Base-by-base conservation (phyloP, 2,113 vertebrate genomes). In the Cyprinus carpio region DNA sequence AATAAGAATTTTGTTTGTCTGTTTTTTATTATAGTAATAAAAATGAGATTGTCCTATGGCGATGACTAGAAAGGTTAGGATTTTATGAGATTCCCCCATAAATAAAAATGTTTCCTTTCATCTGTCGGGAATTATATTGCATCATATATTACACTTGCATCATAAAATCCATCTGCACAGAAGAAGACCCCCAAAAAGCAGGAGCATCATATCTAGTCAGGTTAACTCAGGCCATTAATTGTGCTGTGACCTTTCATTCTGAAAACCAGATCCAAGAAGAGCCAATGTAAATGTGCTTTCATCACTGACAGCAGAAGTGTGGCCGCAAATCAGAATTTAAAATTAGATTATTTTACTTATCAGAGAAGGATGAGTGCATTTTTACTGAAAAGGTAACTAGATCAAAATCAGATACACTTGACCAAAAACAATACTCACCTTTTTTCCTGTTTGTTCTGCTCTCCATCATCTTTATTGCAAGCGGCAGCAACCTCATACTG, bases 251-350 rank as follows among this genome's bases (percentile, higher is more conserved):
- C 23, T 2, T 65, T 65, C 37, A 65, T 80, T 23, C 34, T 46
- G 18, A 80, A 43, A 62, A 27, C 78, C 34, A 81, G n/a, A 64
- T 81, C n/a, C 40, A 65, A 81, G 65, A 81, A 81, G n/a, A 65
- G 16, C 4, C 6, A 81, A 11, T 13, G 10, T 4, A 18, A 25
- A 29, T 9, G 15, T 20, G 60, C n/a, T 75, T 49, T 75, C 72
- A 46, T 75, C n/a, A 79, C 16, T 11, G 43, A 40, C 13, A 62
- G 54, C 34, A n/a, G 20, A 40, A 40, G 20, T 60, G 31, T n/a
- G 40, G 31, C 76, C 6, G n/a, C 31, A 65, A 40, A 81, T 64
- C 78, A 49, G 15, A 29, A 65, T 25, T 64, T 80, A 16, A 62
- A 23, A 79, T 79, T 37, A 6, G 54, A 79, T 60, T 58, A 78